Percentiles rank a stretch among this genome's conserved stretches.
Conservation (phyloP, 2,888 invertebrate genomes). For the Drosophila multiciliata region DNA sequence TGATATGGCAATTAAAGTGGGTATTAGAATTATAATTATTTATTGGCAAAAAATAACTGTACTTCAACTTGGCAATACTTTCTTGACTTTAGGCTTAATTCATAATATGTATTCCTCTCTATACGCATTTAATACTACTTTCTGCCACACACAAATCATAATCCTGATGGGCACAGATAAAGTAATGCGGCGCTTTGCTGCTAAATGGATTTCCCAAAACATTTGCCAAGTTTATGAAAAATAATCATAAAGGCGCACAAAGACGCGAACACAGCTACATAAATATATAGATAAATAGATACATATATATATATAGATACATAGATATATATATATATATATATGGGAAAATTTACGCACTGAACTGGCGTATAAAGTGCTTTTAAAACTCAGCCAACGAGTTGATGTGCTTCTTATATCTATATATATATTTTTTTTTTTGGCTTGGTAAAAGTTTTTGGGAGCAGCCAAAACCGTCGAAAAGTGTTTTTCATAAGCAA, state of each 20-base stretch:
- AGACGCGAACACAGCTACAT: slow-evolving; percentile 21
- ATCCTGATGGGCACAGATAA: slow-evolving; percentile 71
- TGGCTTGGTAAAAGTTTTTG: slow-evolving; percentile 54
- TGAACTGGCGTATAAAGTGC: slow-evolving; percentile 77
- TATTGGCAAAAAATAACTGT: slow-evolving; percentile 10
- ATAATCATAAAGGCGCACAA: slow-evolving; percentile 67
- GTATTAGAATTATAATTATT: slow-evolving; percentile 15
- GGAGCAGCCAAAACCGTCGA: slow-evolving; percentile 34
- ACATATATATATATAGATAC: slow-evolving; percentile 25
- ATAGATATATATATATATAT: not conserved
- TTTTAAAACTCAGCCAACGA: slow-evolving; percentile 75
- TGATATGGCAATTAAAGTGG: not conserved
- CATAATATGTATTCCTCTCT: slow-evolving; percentile 32
- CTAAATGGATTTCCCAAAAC: slow-evolving; percentile 81
- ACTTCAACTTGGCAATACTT: slow-evolving; percentile 28
- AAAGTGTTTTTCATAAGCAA: slow-evolving; percentile 79
- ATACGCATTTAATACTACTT: slow-evolving; percentile 15
- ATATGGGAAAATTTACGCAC: slow-evolving; percentile 59
- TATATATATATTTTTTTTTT: not conserved
- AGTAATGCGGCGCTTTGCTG: slow-evolving; percentile 72
- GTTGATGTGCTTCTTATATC: slow-evolving; percentile 51
- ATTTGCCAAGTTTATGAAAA: slow-evolving; percentile 82
- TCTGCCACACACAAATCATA: slow-evolving; percentile 70
- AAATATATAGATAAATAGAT: slow-evolving; percentile 8
- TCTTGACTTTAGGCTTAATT: slow-evolving; percentile 39